Conservation (phyloP, 2,888 invertebrate species). For the Hipparchia semele region DNA sequence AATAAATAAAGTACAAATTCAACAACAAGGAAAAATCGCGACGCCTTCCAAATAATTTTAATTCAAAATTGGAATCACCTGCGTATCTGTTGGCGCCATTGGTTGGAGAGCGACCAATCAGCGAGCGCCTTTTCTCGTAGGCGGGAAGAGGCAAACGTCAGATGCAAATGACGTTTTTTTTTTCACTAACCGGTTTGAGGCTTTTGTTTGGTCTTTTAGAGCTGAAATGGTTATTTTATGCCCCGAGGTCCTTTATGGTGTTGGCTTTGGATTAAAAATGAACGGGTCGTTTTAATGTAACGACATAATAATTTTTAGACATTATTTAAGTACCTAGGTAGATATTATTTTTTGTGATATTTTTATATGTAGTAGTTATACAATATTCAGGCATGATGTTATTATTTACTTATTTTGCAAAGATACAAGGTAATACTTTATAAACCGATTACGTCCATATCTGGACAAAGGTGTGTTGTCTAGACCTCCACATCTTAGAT, state of each 20-base stretch:
- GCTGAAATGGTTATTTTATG: slow-evolving; percentile 57
- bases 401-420: no score
- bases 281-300: slow-evolving; percentile 23
- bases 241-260: slow-evolving; percentile 46
- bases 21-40: slow-evolving; percentile 5
- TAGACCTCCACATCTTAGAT: no score
- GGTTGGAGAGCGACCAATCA: slow-evolving; percentile 64
- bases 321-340: no score
- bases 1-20: slow-evolving; percentile 11
- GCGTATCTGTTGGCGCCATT: slow-evolving; percentile 51
- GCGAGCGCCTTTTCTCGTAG: slow-evolving; percentile 55
- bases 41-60: slow-evolving; percentile 33
- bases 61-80: slow-evolving; percentile 56
- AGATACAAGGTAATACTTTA: no score
- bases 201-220: slow-evolving; percentile 59
- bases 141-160: slow-evolving; percentile 80
- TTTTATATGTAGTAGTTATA: no score
- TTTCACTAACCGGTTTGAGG: slow-evolving; percentile 58
- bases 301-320: slow-evolving; percentile 10
- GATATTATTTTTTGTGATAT: no score
- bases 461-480: no score
- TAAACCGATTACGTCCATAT: no score
- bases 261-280: slow-evolving; percentile 31
- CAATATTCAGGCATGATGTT: no score
- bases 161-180: slow-evolving; percentile 72